A percentile compares a stretch with the other conserved stretches of the same genome.
phyloP scores from a whole-genome alignment of 1,140 invertebrate species.

The Laodelphax striatellus region DNA sequence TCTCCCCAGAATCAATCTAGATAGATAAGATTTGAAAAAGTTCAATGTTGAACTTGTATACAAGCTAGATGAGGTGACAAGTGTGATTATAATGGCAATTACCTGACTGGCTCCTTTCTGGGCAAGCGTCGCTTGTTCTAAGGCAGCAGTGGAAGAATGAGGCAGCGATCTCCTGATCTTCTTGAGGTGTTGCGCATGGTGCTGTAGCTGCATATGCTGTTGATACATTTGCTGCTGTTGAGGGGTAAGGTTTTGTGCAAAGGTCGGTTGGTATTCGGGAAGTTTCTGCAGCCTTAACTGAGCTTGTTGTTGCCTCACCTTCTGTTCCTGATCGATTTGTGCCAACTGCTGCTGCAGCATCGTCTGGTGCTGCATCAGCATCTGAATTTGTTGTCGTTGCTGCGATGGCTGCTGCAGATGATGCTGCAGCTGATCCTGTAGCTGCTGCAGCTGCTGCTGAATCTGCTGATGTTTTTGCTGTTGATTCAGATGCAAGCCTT shows the following conservation, averaged over 20 bases:
- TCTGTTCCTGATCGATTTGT: constrained; percentile 17
- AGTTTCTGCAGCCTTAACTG: constrained; percentile 16
- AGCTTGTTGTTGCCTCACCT: constrained; percentile 19
- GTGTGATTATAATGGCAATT: no score
- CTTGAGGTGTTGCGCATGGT: constrained; percentile 34
- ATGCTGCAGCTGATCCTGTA: constrained; percentile 22
- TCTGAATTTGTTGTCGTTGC: constrained; percentile 9
- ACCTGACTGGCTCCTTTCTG: no score
- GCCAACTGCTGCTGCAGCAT: constrained; percentile 15
- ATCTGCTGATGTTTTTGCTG: constrained; percentile 19
- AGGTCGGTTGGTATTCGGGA: constrained; percentile 22
- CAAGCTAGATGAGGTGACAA: no score
- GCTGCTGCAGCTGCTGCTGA: constrained; percentile 22
- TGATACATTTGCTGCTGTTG: constrained; percentile 36
- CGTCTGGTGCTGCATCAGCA: constrained; percentile 19
- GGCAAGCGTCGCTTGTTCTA: neutral
- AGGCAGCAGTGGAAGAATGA: constrained; percentile 13
- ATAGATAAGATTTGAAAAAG: no score
- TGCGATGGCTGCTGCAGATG: constrained; percentile 21
- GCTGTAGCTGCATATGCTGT: constrained; percentile 36
- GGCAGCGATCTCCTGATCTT: constrained; percentile 32
- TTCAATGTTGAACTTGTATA: no score
- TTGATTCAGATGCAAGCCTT: neutral
- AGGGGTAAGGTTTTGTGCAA: constrained; percentile 28
- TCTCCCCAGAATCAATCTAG: no score